Conservation (phyloP, 2,888 invertebrate genomes). For the Athalia cordata region DNA sequence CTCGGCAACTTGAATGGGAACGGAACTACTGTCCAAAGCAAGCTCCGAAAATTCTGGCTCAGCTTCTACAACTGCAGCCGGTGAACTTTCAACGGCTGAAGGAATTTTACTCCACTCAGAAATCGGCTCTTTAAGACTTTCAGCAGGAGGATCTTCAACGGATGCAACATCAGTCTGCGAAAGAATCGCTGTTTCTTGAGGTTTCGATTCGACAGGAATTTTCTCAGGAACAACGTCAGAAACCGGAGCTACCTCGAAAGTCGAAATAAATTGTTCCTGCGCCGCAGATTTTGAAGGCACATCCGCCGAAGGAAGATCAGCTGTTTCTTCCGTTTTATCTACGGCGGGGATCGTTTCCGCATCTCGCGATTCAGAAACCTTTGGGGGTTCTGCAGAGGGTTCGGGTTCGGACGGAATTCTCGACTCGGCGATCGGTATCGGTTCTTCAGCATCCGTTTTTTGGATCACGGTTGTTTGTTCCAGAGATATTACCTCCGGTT, state of each 20-base stretch:
- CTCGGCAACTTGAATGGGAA: conserved; percentile 70
- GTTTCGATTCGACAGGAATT: too few relatives aligned
- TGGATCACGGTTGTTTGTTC: conserved; percentile 8
- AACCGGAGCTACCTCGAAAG: background rate
- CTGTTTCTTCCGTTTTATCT: conserved; percentile 34
- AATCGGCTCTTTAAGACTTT: background rate
- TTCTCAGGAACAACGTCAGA: conserved; percentile 35
- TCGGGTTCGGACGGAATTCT: background rate
- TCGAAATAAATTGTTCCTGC: background rate
- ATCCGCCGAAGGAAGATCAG: too few relatives aligned
- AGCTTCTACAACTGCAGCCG: background rate
- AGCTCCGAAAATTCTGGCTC: conserved; percentile 12
- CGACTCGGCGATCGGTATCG: too few relatives aligned
- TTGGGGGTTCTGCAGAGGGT: conserved; percentile 26
- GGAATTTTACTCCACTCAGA: background rate
- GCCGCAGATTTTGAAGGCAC: too few relatives aligned
- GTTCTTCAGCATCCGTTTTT: conserved; percentile 30
- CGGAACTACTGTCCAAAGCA: conserved; percentile 58
- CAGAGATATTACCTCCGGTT: conserved; percentile 8
- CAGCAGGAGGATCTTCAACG: too few relatives aligned
- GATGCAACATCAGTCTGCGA: too few relatives aligned
- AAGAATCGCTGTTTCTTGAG: too few relatives aligned
- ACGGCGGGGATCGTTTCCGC: background rate
- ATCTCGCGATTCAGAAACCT: too few relatives aligned
- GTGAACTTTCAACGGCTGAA: background rate